These are phyloP conservation scores for Protobothrops mucrosquamatus DNA, from an alignment of 2,113 vertebrate genomes.

Conservation along the genomic window DNA sequence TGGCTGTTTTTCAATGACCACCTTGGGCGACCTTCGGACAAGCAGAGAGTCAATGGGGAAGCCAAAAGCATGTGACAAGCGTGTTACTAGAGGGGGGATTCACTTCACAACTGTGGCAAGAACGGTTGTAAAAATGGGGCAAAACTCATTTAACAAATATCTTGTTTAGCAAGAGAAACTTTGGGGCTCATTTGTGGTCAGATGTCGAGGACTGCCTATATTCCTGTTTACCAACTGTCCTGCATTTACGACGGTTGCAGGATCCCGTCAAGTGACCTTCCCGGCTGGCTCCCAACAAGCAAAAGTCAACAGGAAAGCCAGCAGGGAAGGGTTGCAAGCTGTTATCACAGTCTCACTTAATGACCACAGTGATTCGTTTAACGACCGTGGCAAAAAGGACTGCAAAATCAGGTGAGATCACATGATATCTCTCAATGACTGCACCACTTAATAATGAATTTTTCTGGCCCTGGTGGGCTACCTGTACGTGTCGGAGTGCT, in stretches of 20 bases:
- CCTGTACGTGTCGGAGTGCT: neutral
- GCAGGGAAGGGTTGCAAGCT: neutral
- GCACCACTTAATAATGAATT: neutral
- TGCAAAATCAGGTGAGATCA: neutral
- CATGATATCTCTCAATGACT: neutral
- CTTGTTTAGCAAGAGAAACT: too few species aligned
- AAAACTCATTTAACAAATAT: too few species aligned
- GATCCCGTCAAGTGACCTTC: neutral
- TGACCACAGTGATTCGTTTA: too few species aligned
- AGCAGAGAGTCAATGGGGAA: too few species aligned
- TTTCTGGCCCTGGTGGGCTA: neutral
- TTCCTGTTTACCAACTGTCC: neutral
- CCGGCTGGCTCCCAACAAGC: neutral
- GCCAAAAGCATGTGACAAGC: too few species aligned
- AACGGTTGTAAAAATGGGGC: too few species aligned
- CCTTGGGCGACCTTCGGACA: neutral
- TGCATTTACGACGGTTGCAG: neutral
- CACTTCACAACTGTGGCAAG: too few species aligned
- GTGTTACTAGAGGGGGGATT: too few species aligned
- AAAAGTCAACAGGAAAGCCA: neutral
- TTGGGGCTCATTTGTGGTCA: too few species aligned
- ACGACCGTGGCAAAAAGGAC: neutral
- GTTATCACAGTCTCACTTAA: neutral
- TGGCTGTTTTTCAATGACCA: neutral
- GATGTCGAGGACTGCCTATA: too few species aligned